Percentiles rank a stretch among this genome's conserved stretches.
Evolutionary conservation across 2,113 vertebrate genomes (phyloP).

Genomic region (Trogon melanurus): DNA sequence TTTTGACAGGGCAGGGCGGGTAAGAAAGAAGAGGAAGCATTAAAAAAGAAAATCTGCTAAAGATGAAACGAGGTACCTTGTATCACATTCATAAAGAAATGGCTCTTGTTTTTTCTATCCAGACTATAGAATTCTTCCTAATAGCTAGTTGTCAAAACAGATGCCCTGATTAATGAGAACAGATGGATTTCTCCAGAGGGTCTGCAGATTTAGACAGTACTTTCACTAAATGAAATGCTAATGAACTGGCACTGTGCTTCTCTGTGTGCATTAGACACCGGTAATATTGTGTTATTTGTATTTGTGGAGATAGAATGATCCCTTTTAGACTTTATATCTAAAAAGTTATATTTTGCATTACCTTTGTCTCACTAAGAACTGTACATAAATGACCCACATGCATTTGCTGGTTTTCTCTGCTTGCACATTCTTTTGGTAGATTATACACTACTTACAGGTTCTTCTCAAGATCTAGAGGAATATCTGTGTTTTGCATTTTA

Average conservation of each 20-base stretch:
- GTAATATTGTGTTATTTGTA: slow-evolving; percentile 2
- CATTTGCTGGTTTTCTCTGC: background rate
- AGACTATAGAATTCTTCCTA: slow-evolving; percentile 14
- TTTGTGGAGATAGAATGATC: background rate
- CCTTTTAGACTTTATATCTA: background rate
- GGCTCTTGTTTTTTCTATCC: background rate
- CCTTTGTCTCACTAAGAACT: background rate
- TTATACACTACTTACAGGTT: background rate
- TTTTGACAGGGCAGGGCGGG: background rate
- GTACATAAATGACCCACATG: background rate
- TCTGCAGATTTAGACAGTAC: slow-evolving; percentile 47
- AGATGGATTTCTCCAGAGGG: slow-evolving; percentile 66
- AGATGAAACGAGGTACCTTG: background rate
- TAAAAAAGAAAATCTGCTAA: background rate
- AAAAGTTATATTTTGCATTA: background rate
- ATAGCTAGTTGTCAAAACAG: slow-evolving; percentile 46
- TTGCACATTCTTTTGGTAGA: background rate
- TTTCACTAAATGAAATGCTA: slow-evolving; percentile 65
- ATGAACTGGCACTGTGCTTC: slow-evolving; percentile 34
- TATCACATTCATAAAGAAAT: background rate
- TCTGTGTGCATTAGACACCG: slow-evolving; percentile 6
- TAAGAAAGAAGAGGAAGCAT: background rate
- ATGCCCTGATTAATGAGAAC: slow-evolving; percentile 60
- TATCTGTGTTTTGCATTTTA: background rate
- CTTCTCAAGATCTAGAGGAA: background rate